These are phyloP conservation scores for Arrhopalites spinosus DNA, from an alignment of 2,888 invertebrate species.

Conservation along the genomic window DNA sequence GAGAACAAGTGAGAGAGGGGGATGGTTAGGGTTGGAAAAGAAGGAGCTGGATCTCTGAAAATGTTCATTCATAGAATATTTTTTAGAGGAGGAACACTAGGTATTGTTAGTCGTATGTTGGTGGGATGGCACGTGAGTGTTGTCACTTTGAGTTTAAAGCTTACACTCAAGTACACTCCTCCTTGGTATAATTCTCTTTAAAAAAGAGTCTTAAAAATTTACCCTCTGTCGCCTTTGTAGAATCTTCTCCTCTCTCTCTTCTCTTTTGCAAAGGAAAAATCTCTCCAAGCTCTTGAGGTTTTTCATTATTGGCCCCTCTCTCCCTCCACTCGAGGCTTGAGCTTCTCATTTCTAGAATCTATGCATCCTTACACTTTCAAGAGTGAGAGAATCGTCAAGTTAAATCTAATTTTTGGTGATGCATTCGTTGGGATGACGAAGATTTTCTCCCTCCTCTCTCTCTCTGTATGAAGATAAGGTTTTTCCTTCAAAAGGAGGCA, in stretches of 20 bases:
- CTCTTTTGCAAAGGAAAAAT: slow-evolving; percentile 5
- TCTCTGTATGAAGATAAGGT: slow-evolving; percentile 10
- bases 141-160: slow-evolving; percentile 18
- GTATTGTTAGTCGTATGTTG: not conserved
- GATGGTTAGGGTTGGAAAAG: not conserved
- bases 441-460: not conserved
- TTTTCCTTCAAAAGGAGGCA: no score
- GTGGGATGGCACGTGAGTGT: slow-evolving; percentile 23
- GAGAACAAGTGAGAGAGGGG: not conserved
- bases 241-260: not conserved
- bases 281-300: slow-evolving; percentile 31
- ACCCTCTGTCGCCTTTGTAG: slow-evolving; percentile 21
- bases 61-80: no score
- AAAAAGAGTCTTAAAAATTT: slow-evolving; percentile 26
- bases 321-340: not conserved
- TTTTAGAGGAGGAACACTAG: no score
- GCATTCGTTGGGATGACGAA: not conserved
- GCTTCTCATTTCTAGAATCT: not conserved
- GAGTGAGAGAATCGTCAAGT: slow-evolving; percentile 14
- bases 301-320: slow-evolving; percentile 1
- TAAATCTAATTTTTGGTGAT: slow-evolving; percentile 23
- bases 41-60: no score
- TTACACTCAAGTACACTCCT: slow-evolving; percentile 20
- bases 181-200: slow-evolving; percentile 13
- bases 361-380: not conserved